Evolutionary conservation across 2,888 invertebrate genomes (phyloP).

Genomic region (Eilema griseolum): DNA sequence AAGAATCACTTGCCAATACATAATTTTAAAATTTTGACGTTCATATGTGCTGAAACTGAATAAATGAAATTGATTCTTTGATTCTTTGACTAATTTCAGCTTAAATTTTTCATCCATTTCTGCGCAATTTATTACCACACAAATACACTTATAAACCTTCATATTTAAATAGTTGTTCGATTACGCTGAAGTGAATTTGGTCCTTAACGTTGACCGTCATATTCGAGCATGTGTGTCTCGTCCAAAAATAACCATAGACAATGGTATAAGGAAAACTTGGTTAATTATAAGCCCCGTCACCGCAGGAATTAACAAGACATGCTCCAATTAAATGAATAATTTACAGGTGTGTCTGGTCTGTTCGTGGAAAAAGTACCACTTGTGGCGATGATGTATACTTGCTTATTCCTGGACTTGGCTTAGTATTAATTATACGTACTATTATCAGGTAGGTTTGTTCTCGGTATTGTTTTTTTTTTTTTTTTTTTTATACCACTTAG

Average conservation of each 20-base stretch:
- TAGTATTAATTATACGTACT: not conserved
- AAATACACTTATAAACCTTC: not conserved
- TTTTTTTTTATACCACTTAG: no score
- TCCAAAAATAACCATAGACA: conserved; percentile 53
- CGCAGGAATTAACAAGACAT: conserved; percentile 38
- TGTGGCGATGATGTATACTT: conserved; percentile 1
- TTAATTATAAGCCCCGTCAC: conserved; percentile 48
- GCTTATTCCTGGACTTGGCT: not conserved
- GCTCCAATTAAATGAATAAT: conserved; percentile 16
- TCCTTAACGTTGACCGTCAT: conserved; percentile 50
- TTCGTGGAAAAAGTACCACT: conserved; percentile 19
- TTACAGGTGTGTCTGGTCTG: conserved; percentile 26
- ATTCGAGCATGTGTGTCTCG: conserved; percentile 50
- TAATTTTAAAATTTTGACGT: no score
- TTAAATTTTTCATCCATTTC: not conserved
- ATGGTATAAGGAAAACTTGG: conserved; percentile 48
- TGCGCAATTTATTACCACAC: not conserved
- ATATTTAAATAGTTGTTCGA: not conserved
- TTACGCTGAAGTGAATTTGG: conserved; percentile 16
- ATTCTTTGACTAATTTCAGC: no score
- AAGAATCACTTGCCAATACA: no score
- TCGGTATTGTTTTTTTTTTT: no score
- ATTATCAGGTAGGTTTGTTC: not conserved
- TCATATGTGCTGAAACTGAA: no score
- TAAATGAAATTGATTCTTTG: no score